These are phyloP conservation scores for Phocoena phocoena DNA, from an alignment of 2,113 vertebrate genomes.

Conservation along the genomic window DNA sequence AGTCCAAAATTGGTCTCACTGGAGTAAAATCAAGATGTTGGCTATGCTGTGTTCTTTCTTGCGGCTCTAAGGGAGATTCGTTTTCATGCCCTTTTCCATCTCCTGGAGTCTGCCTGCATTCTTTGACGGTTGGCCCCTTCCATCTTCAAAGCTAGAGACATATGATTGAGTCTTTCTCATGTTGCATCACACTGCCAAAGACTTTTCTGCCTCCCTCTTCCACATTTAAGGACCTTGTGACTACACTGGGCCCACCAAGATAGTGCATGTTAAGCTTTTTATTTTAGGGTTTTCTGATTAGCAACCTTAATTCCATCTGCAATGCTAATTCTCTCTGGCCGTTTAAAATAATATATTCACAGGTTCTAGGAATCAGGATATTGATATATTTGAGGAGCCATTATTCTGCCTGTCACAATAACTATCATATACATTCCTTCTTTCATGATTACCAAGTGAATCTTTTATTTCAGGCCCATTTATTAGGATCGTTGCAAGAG, in stretches of 20 bases:
- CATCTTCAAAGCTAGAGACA: not conserved
- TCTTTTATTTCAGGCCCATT: not conserved
- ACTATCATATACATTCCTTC: not conserved
- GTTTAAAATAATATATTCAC: not conserved
- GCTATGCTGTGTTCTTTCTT: not conserved
- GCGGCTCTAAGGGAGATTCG: not conserved
- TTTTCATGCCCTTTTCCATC: not conserved
- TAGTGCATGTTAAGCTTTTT: not conserved
- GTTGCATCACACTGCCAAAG: not conserved
- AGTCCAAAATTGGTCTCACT: not conserved
- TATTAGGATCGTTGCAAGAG: not conserved
- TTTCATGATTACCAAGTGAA: not conserved
- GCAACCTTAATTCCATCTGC: not conserved
- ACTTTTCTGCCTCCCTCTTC: not conserved
- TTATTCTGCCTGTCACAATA: not conserved
- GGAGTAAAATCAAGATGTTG: not conserved
- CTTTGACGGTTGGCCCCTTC: not conserved
- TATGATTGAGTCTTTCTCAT: not conserved
- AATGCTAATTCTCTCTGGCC: not conserved
- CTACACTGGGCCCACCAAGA: not conserved
- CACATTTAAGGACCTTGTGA: not conserved
- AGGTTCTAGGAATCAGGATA: not conserved
- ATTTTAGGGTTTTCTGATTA: not conserved
- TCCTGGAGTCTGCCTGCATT: not conserved
- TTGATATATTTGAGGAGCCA: not conserved